These are phyloP conservation scores for Psilopsiagon aurifrons DNA, from an alignment of 2,113 vertebrate genomes.

Conservation along the genomic window DNA sequence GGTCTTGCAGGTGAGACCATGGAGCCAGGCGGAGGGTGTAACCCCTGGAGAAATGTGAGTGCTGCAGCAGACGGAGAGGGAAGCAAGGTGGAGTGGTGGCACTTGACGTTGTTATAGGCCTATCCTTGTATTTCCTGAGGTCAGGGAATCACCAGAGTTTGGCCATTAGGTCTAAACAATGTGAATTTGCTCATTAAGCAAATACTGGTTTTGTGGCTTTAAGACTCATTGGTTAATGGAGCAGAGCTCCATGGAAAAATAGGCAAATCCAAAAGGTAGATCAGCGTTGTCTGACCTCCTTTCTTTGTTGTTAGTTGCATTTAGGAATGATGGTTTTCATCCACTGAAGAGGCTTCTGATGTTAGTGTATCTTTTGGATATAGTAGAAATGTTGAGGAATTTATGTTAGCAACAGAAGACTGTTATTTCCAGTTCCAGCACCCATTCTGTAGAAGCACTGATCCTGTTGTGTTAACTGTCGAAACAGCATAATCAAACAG, in stretches of 20 bases:
- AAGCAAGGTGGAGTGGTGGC: not conserved
- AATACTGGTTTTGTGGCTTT: not conserved
- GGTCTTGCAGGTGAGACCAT: not conserved
- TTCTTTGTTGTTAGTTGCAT: not conserved
- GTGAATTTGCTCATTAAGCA: not conserved
- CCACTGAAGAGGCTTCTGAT: not conserved
- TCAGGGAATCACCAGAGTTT: not conserved
- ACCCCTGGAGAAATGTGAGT: not conserved
- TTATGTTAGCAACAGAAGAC: not conserved
- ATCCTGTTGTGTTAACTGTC: not conserved
- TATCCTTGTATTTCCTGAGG: not conserved
- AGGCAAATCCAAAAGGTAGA: not conserved
- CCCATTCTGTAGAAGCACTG: not conserved
- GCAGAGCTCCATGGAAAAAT: not conserved
- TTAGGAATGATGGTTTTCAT: not conserved
- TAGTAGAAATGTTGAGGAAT: not conserved
- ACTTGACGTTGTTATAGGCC: fast-evolving
- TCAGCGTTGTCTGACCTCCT: not conserved
- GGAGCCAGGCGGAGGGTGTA: not conserved
- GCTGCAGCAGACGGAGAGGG: not conserved
- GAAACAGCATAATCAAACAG: slow-evolving; percentile 24
- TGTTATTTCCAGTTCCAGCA: not conserved
- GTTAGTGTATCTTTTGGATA: not conserved
- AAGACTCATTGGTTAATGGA: not conserved
- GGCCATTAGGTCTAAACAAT: not conserved